These are phyloP conservation scores for Aplochiton taeniatus DNA, from an alignment of 2,797 vertebrate species.

Conservation along the genomic window DNA sequence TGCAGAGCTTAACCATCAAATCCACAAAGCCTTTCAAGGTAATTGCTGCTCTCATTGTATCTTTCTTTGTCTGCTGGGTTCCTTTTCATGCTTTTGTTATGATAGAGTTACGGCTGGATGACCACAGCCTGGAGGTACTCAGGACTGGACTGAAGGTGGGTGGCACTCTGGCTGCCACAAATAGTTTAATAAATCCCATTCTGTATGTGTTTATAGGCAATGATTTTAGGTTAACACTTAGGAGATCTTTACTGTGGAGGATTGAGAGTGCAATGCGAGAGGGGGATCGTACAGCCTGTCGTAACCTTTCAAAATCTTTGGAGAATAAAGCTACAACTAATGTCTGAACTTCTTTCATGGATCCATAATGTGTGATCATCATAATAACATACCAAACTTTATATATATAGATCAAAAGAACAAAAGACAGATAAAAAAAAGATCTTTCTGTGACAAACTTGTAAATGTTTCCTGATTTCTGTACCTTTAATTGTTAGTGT, in stretches of 20 bases:
- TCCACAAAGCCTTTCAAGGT: conserved; percentile 87
- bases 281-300: conserved; percentile 72
- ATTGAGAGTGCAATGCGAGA: conserved; percentile 83
- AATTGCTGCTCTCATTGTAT: conserved; percentile 80
- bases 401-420: too few relatives aligned
- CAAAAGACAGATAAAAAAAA: too few relatives aligned
- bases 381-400: neutral
- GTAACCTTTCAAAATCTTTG: conserved; percentile 69
- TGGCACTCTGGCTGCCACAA: conserved; percentile 78
- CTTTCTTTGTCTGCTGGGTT: conserved; percentile 90
- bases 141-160: conserved; percentile 76
- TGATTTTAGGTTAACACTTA: conserved; percentile 84
- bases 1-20: conserved; percentile 73
- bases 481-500: too few relatives aligned
- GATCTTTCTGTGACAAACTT: too few relatives aligned
- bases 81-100: conserved; percentile 85
- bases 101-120: conserved; percentile 68
- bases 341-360: neutral
- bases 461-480: too few relatives aligned
- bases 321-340: conserved; percentile 15
- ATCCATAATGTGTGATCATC: neutral
- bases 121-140: conserved; percentile 54
- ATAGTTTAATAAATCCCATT: conserved; percentile 87
- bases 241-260: conserved; percentile 72
- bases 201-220: conserved; percentile 89